phyloP scores from a whole-genome alignment of 2,113 vertebrate genomes.

The Lampris incognitus region DNA sequence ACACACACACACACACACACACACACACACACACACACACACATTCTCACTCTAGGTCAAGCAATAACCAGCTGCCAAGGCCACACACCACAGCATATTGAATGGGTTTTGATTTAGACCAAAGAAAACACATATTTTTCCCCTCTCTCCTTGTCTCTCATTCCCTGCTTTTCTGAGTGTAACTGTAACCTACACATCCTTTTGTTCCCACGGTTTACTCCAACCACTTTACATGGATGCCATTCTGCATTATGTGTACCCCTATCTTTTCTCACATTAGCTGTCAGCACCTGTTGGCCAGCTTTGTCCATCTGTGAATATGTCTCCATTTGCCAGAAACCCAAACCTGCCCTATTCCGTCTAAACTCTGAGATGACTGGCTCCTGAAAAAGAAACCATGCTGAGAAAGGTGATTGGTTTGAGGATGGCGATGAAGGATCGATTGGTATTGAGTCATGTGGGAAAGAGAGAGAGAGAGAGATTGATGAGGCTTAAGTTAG shows the following conservation, averaged over 20 bases:
- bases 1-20: no score
- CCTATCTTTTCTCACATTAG: neutral
- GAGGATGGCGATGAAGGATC: neutral
- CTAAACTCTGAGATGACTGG: slow-evolving; percentile 12
- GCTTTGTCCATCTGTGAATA: neutral
- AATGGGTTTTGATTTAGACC: neutral
- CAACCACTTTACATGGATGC: neutral
- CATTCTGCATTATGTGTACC: neutral
- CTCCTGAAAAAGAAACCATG: slow-evolving; percentile 8
- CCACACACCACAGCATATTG: neutral
- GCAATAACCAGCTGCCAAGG: neutral
- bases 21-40: no score
- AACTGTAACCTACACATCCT: no score
- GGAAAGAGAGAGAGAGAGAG: neutral
- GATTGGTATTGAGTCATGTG: slow-evolving; percentile 49
- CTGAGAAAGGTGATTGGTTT: slow-evolving; percentile 30
- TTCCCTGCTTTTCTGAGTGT: no score
- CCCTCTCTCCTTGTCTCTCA: neutral
- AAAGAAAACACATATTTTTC: no score
- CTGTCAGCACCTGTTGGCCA: neutral
- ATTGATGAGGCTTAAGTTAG: slow-evolving; percentile 34
- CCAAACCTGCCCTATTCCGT: neutral
- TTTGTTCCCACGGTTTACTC: neutral
- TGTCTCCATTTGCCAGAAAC: neutral
- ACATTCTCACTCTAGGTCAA: neutral